Evolutionary conservation across 2,888 invertebrate species (phyloP).

Genomic region (Noctua janthe): DNA sequence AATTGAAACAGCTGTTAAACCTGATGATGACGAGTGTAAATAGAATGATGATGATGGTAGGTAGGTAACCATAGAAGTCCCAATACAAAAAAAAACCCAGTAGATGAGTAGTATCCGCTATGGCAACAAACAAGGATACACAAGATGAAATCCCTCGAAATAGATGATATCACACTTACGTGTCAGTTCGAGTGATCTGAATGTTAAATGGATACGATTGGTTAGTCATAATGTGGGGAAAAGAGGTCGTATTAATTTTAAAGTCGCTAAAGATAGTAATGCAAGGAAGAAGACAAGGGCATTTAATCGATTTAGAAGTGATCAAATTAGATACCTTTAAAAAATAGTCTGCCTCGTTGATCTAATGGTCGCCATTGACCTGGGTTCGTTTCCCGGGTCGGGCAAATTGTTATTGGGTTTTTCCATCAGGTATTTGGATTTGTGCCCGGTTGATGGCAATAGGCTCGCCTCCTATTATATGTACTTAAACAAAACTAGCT

Average conservation of each 20-base stretch:
- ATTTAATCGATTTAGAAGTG: too few relatives aligned
- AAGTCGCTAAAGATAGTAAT: too few relatives aligned
- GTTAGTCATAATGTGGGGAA: not conserved
- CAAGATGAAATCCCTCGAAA: constrained; percentile 32
- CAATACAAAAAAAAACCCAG: constrained; percentile 19
- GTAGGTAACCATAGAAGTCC: not conserved
- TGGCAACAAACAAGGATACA: constrained; percentile 44
- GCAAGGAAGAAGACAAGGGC: not conserved
- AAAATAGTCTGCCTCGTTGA: too few relatives aligned
- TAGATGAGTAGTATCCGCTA: not conserved
- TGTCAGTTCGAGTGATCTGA: constrained; percentile 34
- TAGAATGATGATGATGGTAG: not conserved
- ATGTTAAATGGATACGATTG: constrained; percentile 18
- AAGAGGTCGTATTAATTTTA: not conserved
- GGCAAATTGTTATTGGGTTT: too few relatives aligned
- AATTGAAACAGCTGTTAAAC: not conserved
- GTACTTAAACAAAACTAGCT: too few relatives aligned
- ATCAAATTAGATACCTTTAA: too few relatives aligned
- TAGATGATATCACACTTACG: constrained; percentile 40
- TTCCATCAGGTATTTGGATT: too few relatives aligned
- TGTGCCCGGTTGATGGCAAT: too few relatives aligned
- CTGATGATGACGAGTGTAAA: not conserved
- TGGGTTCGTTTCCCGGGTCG: too few relatives aligned
- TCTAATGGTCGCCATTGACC: too few relatives aligned
- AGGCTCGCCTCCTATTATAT: too few relatives aligned